Base-by-base conservation (phyloP, 2,797 vertebrate species). In the Vultur gryphus region DNA sequence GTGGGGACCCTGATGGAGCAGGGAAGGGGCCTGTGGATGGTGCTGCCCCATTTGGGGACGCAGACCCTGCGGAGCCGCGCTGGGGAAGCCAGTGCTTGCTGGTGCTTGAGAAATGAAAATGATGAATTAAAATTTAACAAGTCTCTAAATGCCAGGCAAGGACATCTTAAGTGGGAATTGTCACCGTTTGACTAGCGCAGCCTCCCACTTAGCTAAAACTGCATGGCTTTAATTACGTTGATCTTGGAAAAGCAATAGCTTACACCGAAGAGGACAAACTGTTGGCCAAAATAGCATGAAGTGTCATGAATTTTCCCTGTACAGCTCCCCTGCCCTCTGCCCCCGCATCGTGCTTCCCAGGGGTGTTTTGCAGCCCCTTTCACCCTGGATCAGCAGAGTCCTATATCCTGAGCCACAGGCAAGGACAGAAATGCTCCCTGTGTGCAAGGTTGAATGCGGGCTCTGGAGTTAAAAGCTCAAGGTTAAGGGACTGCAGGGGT, bases 71-170 rank as follows among this genome's bases (percentile, higher is more conserved):
- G 6, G 17, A 65, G 33, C 55, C 0, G 0, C 48, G 33, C 67
- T 70, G 35, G 37, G 33, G 62, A 76, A 84, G 20, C 66, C 2
- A 0, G n/a, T 54, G 44, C 41, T 89, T 67, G 70, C 65, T 88
- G 51, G 11, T 81, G 17, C 33, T 49, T 90, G 62, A 64, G 46
- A 94, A 87, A 90, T 43, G 7, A 85, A 90, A 89, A 82, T 41
- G 67, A 82, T 86, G 48, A 95, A 94, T 96, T 92, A 89, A 95
- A 94, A 66, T 89, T 90, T 97, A 93, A 89, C 55, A 66, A 86
- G 62, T 89, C 70, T 84, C 66, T 95, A 94, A 93, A 89, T 69
- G 81, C 77, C 78, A 75, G 73, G 48, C 55, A 90, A 87, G 44
- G 90, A 83, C 21, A 13, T 89, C 66, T 85, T 89, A 90, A 96